Base-by-base conservation (phyloP, 2,113 vertebrate genomes). In the Cariama cristata region DNA sequence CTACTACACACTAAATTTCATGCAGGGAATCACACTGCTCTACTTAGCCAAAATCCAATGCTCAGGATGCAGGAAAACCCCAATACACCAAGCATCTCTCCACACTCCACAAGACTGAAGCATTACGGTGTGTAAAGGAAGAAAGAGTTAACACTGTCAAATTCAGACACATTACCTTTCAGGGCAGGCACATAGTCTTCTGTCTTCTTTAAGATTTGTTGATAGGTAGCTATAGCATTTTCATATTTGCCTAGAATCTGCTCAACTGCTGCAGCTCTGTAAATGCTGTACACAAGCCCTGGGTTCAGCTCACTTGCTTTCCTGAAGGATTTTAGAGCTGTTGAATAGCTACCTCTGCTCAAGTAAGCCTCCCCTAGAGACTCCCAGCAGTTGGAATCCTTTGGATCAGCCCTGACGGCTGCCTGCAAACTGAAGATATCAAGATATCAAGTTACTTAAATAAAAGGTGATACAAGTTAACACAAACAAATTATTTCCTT, bases 301-400 rank as follows among this genome's bases (percentile, higher is more conserved):
- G 99, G 99, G 44, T 99, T 99, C 96, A 99, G 98, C 68, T 99
- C 98, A 71, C 98, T 99, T 83, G 99, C 99, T 92, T 98, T 99
- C 59, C 97, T 98, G 88, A 99, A 99, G 86, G 99, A 99, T 92
- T 99, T 99, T 30, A 99, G 97, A 44, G 99, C 99, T 49, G 99
- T 99, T 23, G 98, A 98, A 82, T 99, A 99, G 92, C 99, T 99
- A 33, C 99, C 98, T 96, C 99, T 99, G 97, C 99, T 99, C 52
- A 99, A 88, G 88, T 99, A 99, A 27, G 99, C 99, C 81, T 99
- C 99, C 23, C 99, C 99, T 83, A 99, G 98, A 96, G 99, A 99
- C 94, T 99, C 99, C 99, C 99, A 99, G 79, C 99, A 99, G 91
- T 99, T 98, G 97, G 98, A 98, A 97, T 99, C 99, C 95, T 98